These are phyloP conservation scores for Coptodon rendalli DNA, from an alignment of 2,113 vertebrate genomes.

Conservation along the genomic window DNA sequence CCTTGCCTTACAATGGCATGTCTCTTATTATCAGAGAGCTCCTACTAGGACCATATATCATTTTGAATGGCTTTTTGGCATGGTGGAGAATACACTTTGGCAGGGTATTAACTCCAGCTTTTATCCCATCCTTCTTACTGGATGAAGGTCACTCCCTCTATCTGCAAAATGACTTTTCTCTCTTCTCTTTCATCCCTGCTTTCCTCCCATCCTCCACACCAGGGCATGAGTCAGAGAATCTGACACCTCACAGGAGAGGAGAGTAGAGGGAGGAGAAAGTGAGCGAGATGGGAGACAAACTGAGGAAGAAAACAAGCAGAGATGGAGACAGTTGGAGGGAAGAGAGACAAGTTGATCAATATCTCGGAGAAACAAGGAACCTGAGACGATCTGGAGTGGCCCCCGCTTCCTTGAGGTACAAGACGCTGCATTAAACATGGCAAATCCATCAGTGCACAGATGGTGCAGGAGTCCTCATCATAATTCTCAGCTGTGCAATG, in stretches of 20 bases:
- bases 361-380: slow-evolving; percentile 37
- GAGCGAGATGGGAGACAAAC: slow-evolving; percentile 8
- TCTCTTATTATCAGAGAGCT: slow-evolving; percentile 46
- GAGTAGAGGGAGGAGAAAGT: background rate
- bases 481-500: background rate
- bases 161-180: slow-evolving; percentile 64
- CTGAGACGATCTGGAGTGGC: slow-evolving; percentile 21
- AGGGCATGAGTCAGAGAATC: slow-evolving; percentile 68
- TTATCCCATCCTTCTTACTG: slow-evolving; percentile 60
- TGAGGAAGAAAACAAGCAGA: slow-evolving; percentile 8
- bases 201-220: slow-evolving; percentile 56
- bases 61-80: slow-evolving; percentile 42
- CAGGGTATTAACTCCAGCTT: slow-evolving; percentile 66
- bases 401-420: background rate
- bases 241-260: slow-evolving; percentile 55
- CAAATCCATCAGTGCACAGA: slow-evolving; percentile 15
- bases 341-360: slow-evolving; percentile 40
- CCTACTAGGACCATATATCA: slow-evolving; percentile 50
- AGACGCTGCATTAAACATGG: background rate
- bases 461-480: background rate
- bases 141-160: slow-evolving; percentile 68
- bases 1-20: slow-evolving; percentile 23
- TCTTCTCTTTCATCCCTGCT: slow-evolving; percentile 58
- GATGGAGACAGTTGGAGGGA: slow-evolving; percentile 15
- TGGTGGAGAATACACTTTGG: slow-evolving; percentile 57